Percentiles rank a stretch among this genome's conserved stretches.
These are phyloP conservation scores for Chiloscyllium plagiosum DNA, from an alignment of 2,113 vertebrate species.

Conservation along the genomic window DNA sequence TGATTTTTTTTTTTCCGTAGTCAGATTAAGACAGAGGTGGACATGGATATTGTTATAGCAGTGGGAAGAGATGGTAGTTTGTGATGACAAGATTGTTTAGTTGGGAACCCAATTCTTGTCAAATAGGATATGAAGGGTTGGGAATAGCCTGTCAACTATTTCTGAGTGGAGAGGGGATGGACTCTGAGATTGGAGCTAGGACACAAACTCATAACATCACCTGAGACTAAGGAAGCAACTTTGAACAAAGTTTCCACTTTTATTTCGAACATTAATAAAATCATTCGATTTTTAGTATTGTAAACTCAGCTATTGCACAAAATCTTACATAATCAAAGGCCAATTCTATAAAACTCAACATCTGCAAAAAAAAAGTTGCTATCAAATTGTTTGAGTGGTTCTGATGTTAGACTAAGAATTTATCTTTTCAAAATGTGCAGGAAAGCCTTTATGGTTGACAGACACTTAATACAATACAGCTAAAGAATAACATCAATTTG, in stretches of 20 bases:
- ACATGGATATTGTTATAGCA: too few species aligned
- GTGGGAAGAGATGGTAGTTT: background rate
- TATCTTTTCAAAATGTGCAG: background rate
- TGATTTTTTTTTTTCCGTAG: too few species aligned
- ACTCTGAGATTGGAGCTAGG: too few species aligned
- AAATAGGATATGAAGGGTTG: background rate
- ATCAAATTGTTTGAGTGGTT: background rate
- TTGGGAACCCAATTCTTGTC: background rate
- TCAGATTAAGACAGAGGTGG: too few species aligned
- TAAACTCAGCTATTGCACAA: background rate
- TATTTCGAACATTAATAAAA: too few species aligned
- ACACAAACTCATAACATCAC: too few species aligned
- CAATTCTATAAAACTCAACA: background rate
- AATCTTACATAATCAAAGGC: background rate
- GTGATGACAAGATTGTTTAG: background rate
- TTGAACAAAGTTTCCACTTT: too few species aligned
- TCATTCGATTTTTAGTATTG: background rate
- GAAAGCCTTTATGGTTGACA: background rate
- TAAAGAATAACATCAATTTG: background rate
- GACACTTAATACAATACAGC: background rate
- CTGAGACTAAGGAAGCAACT: too few species aligned
- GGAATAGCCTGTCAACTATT: background rate
- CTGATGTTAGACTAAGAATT: background rate
- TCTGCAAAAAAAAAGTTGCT: background rate
- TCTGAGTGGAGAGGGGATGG: background rate